Percentiles rank a stretch among this genome's conserved stretches.
phyloP scores from a whole-genome alignment of 92 coral and sea anemone species.

The Bergia sp. region DNA sequence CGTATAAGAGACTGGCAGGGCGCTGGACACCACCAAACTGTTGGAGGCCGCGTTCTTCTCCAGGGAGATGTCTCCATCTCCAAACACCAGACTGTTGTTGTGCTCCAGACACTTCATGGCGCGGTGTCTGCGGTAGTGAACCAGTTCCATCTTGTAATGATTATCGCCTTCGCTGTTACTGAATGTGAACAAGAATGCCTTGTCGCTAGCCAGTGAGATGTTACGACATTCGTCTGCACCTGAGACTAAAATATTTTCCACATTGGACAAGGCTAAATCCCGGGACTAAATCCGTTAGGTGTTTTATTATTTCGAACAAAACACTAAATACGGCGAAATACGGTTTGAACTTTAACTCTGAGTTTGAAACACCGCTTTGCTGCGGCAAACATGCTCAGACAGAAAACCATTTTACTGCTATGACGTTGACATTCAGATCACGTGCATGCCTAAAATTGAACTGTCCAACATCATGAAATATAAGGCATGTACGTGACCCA shows the following conservation, averaged over 20 bases:
- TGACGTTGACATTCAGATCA: too few relatives aligned
- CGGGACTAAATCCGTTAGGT: too few relatives aligned
- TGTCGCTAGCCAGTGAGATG: neutral
- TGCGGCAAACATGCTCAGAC: too few relatives aligned
- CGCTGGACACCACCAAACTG: slow-evolving; percentile 13
- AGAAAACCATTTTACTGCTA: too few relatives aligned
- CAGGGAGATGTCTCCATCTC: slow-evolving; percentile 28
- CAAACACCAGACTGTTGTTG: neutral
- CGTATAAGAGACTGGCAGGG: slow-evolving; percentile 11
- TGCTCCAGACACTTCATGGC: slow-evolving; percentile 1
- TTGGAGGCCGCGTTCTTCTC: neutral
- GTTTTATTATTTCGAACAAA: too few relatives aligned
- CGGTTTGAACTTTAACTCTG: too few relatives aligned
- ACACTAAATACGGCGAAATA: too few relatives aligned
- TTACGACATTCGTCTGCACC: neutral
- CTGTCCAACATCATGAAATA: too few relatives aligned
- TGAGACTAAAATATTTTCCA: neutral
- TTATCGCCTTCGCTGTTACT: neutral
- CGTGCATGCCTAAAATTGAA: too few relatives aligned
- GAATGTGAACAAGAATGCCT: slow-evolving; percentile 6
- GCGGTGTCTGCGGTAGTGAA: neutral
- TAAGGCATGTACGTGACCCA: too few relatives aligned
- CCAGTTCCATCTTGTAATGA: slow-evolving; percentile 5
- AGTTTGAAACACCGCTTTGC: too few relatives aligned
- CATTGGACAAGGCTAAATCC: too few relatives aligned